Conservation (phyloP, 1,140 invertebrate species). For the Drosophila jambulina region DNA sequence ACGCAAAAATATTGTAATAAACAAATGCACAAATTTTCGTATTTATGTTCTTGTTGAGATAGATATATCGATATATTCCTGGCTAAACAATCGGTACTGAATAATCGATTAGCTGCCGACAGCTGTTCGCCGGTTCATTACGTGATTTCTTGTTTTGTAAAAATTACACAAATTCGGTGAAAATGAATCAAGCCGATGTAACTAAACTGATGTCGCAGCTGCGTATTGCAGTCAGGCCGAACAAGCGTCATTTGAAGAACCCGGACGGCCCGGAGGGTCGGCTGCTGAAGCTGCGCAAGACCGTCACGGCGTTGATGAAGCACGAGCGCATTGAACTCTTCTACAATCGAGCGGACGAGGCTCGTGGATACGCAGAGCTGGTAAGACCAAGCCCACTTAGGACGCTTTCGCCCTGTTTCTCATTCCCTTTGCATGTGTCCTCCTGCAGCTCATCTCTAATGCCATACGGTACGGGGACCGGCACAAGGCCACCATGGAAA, state of each 20-base stretch:
- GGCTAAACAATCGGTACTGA: neutral
- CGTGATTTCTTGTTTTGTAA: constrained; percentile 49
- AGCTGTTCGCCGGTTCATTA: constrained; percentile 61
- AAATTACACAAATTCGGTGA: constrained; percentile 25
- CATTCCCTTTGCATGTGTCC: neutral
- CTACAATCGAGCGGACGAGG: constrained; percentile 91
- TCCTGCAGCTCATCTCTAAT: constrained; percentile 92
- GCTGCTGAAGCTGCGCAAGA: constrained; percentile 91
- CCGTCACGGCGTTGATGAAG: constrained; percentile 93
- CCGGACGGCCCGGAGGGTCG: constrained; percentile 91
- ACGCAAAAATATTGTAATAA: constrained; percentile 8
- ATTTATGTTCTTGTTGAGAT: neutral
- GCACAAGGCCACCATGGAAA: constrained; percentile 94
- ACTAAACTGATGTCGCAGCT: constrained; percentile 91
- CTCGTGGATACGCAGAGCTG: constrained; percentile 94
- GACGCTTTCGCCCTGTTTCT: neutral
- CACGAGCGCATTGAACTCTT: constrained; percentile 95
- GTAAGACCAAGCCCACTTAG: constrained; percentile 85
- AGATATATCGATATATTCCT: neutral
- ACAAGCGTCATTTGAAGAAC: constrained; percentile 88
- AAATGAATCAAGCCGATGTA: constrained; percentile 92
- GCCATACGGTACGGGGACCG: constrained; percentile 94
- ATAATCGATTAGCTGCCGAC: constrained; percentile 10
- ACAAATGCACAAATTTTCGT: neutral
- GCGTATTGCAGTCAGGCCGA: constrained; percentile 87